Evolutionary conservation across 2,888 invertebrate species (phyloP), one percentile per base, ranked within the genome.

Genomic region (Pseudeuparius sepicola): DNA sequence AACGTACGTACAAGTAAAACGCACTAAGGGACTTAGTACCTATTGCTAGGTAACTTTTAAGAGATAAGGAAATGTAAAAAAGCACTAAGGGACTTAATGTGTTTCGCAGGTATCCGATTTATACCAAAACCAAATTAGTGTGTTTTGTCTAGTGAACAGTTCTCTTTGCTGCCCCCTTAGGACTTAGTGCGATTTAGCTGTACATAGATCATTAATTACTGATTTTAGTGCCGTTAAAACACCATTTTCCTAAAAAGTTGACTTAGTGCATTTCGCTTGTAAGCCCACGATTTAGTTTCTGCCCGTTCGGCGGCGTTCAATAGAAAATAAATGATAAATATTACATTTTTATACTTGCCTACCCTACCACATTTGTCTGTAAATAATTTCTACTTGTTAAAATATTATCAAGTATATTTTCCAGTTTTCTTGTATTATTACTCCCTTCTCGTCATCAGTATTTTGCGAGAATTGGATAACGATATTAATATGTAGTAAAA

Each of bases 61-160:
- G 7, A 29, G n/a, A 14, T 29, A 29, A 15, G 10, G 9, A 29
- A 10, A 6, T 7, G 16, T 13, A 11, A 29, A 29, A 4, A 29
- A 29, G 29, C 29, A 10, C 29, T 29, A 29, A 29, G 14, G 29
- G 14, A 29, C 29, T 29, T 29, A 29, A 29, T 29, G 15, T 15
- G 29, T 12, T 29, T 29, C 9, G 14, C 29, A 14, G 2, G 29
- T 13, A 29, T 13, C 16, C 25, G 15, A 14, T 13, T 15, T 15
- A 3, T 29, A 15, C 14, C 14, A 29, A 29, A 29, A 13, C 14
- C 13, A 14, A 13, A 28, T 28, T 28, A 28, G 28, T 28, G 13
- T 11, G 14, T 29, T 20, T 20, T n/a, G 20, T 20, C 6, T n/a
- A 20, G 6, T 20, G 20, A 6, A n/a, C n/a, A 20, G n/a, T n/a